These are phyloP conservation scores for Sinocyclocheilus rhinocerous DNA, from an alignment of 2,113 vertebrate species.

Conservation along the genomic window DNA sequence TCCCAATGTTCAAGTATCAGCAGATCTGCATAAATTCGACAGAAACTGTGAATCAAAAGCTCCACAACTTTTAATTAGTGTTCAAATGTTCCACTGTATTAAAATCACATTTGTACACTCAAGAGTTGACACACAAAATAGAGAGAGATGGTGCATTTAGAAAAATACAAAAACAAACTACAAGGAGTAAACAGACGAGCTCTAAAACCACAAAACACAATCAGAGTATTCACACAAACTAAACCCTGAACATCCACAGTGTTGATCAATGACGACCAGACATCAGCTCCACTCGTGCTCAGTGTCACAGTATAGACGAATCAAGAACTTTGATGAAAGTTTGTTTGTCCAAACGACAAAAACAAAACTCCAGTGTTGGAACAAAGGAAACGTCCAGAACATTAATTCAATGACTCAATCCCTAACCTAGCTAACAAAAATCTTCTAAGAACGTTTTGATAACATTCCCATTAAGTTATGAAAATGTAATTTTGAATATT, in stretches of 20 bases:
- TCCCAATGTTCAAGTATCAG: too few species aligned
- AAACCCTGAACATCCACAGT: slow-evolving; percentile 21
- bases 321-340: too few species aligned
- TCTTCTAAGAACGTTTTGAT: too few species aligned
- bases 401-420: too few species aligned
- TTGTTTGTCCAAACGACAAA: too few species aligned
- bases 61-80: neutral
- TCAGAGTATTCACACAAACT: slow-evolving; percentile 17
- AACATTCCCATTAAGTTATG: too few species aligned
- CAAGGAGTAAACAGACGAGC: neutral
- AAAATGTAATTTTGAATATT: too few species aligned
- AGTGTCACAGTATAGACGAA: too few species aligned
- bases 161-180: slow-evolving; percentile 3
- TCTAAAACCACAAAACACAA: neutral
- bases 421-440: too few species aligned
- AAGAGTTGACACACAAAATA: neutral
- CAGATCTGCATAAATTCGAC: neutral
- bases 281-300: neutral
- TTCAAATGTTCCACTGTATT: neutral
- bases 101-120: slow-evolving; percentile 13
- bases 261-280: too few species aligned
- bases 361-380: too few species aligned
- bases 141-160: neutral
- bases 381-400: too few species aligned
- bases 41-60: neutral